A percentile compares a stretch with the other conserved stretches of the same genome.
Evolutionary conservation across 2,113 vertebrate species (phyloP).

Genomic region (Cavia porcellus): DNA sequence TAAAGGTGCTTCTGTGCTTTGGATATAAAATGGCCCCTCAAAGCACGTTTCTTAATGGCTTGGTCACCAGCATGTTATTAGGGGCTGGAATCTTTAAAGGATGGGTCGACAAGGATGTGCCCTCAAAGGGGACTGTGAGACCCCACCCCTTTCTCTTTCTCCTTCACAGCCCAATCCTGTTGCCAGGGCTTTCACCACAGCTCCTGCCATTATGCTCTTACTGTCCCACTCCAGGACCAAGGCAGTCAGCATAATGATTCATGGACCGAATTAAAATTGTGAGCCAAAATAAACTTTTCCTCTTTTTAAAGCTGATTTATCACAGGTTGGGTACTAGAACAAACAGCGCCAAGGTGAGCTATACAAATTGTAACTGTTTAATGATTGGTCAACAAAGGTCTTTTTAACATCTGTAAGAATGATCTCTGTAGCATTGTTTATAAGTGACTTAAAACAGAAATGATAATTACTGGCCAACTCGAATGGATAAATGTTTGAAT

Average conservation of each 20-base stretch:
- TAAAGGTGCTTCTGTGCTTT: not conserved
- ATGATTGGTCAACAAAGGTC: not conserved
- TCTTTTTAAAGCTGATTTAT: not conserved
- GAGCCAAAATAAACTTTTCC: not conserved
- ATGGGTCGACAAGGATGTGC: no score
- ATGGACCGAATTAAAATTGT: not conserved
- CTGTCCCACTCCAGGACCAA: not conserved
- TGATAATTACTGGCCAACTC: not conserved
- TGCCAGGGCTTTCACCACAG: not conserved
- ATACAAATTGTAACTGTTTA: not conserved
- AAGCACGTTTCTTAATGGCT: not conserved
- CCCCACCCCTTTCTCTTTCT: not conserved
- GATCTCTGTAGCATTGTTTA: not conserved
- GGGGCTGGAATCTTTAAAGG: no score
- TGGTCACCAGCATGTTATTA: no score
- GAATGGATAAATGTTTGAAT: not conserved
- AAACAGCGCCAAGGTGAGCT: not conserved
- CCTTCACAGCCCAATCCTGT: not conserved
- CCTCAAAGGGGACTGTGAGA: not conserved
- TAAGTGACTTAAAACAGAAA: slow-evolving; percentile 33
- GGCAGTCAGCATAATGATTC: not conserved
- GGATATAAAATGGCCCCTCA: not conserved
- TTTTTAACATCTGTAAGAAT: not conserved
- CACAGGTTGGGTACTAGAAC: not conserved
- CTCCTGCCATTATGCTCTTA: not conserved